Evolutionary conservation across 1,140 invertebrate genomes (phyloP).

Genomic region (Macrobrachium rosenbergii): DNA sequence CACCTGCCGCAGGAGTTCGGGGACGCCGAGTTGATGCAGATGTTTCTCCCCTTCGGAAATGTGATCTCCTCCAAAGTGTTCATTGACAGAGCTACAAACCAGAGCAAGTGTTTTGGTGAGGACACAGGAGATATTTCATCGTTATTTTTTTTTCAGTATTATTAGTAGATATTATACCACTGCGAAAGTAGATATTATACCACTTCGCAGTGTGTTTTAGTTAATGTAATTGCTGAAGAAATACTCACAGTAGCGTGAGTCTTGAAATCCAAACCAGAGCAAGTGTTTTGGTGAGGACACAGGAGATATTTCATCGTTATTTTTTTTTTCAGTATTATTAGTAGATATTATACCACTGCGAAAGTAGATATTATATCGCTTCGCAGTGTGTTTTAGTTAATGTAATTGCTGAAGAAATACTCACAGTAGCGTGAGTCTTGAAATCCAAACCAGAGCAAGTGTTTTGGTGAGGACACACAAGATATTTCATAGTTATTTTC

Average conservation of each 20-base stretch:
- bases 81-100: conserved; percentile 99
- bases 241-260: too few species aligned
- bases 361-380: too few species aligned
- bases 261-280: conserved; percentile 99
- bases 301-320: conserved; percentile 68
- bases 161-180: too few species aligned
- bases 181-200: too few species aligned
- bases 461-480: conserved; percentile 89
- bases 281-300: conserved; percentile 95
- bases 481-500: not conserved
- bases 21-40: conserved; percentile 98
- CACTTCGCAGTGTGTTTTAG: too few species aligned
- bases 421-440: too few species aligned
- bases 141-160: not conserved
- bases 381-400: too few species aligned
- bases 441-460: conserved; percentile 99
- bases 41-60: conserved; percentile 99
- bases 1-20: conserved; percentile 99
- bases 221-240: too few species aligned
- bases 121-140: conserved; percentile 68
- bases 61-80: conserved; percentile 99
- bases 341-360: too few species aligned
- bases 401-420: too few species aligned
- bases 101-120: conserved; percentile 99
- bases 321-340: not conserved